Base-by-base conservation (phyloP, 2,797 vertebrate genomes). In the Glyptemys insculpta region DNA sequence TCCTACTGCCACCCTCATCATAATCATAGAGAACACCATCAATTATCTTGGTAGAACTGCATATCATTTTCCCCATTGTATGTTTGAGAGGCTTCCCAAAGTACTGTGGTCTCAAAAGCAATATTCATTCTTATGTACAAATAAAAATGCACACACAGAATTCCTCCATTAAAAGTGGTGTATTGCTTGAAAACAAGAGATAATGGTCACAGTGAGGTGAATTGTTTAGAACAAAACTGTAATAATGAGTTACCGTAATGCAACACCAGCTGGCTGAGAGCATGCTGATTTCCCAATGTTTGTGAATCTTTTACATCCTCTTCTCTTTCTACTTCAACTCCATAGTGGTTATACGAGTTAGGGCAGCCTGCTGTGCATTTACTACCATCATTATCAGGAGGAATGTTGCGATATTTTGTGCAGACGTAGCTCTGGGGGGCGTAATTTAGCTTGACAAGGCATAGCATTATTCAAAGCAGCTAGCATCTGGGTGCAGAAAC, bases 301-400 rank as follows among this genome's bases (percentile, higher is more conserved):
- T 85, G 37, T 14, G 56, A 92, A 47, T 90, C 4, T 59, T 21
- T 92, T 12, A 2, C 9, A 1, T 88, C 23, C 10, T 2, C 23
- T 83, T 74, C 72, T 44, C 2, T 81, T 79, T 59, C 49, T 52
- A 47, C 37, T 79, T 62, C 0, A 0, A 54, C 14, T 11, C 3
- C 19, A 8, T 12, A 12, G 31, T 1, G 79, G 44, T 72, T 79
- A 37, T 8, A 93, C 76, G 31, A 5, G 56, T 79, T 41, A 62
- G 23, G 18, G 56, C 10, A 74, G 53, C 50, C 0, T 0, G 16
- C 29, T 78, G 0, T 16, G 7, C 18, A 29, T 16, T 12, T 62
- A 2, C n/a, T 0, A 0, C 5, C 52, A 79, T 81, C 76, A 47
- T 49, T 79, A 15, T 9, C 0, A 0, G 54, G 18, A 25, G 12